Percentiles rank a stretch among this genome's conserved stretches.
These are phyloP conservation scores for Archilochus colubris DNA, from an alignment of 2,113 vertebrate genomes.

Conservation along the genomic window DNA sequence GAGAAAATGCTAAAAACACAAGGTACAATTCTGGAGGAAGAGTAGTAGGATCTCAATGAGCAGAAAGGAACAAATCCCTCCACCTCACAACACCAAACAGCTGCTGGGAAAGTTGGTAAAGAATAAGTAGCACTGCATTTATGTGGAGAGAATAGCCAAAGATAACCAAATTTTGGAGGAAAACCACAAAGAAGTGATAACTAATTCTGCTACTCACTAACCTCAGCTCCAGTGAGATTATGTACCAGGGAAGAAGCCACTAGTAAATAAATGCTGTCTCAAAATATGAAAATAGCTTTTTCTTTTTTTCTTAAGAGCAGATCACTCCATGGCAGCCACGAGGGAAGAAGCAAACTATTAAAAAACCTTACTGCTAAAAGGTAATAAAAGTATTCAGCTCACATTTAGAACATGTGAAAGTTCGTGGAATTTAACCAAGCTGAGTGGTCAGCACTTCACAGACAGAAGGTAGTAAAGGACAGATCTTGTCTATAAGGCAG, in stretches of 20 bases:
- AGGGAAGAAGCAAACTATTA: not conserved
- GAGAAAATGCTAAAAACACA: not conserved
- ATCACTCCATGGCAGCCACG: not conserved
- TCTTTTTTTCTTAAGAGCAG: not conserved
- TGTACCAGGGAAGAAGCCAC: not conserved
- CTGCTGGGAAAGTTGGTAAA: not conserved
- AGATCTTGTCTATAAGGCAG: not conserved
- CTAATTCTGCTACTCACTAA: not conserved
- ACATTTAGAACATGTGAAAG: not conserved
- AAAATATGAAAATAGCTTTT: not conserved
- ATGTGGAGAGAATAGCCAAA: not conserved
- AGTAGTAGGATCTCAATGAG: fast-evolving
- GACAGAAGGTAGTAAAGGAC: not conserved
- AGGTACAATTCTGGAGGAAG: not conserved
- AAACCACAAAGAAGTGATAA: slow-evolving; percentile 22
- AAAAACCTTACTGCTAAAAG: not conserved
- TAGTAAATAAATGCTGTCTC: not conserved
- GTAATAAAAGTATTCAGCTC: not conserved
- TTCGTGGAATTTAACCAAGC: not conserved
- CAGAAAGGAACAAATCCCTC: not conserved
- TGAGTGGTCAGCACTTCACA: not conserved
- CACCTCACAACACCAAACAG: not conserved
- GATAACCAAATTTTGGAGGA: slow-evolving; percentile 24
- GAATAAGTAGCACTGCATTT: not conserved
- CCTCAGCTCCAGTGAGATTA: not conserved